Percentiles rank a stretch among this genome's conserved stretches.
Conservation (phyloP, 2,797 vertebrate genomes). For the Orientallactaga sibirica region DNA sequence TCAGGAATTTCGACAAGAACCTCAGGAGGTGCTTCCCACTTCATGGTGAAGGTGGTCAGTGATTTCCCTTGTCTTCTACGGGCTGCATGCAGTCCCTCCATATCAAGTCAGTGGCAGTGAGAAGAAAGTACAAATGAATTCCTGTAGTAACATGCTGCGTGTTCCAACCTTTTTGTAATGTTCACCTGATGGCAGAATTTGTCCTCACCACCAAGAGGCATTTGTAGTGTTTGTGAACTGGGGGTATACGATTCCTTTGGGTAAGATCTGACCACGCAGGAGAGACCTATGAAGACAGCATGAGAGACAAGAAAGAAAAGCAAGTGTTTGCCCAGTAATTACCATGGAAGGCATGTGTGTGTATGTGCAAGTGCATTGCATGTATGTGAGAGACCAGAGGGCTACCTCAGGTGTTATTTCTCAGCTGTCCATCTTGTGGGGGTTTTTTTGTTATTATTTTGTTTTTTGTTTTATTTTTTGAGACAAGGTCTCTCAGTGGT, state of each 20-base stretch:
- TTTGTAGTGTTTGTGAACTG: neutral
- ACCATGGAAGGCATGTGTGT: too few species aligned
- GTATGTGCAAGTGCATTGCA: too few species aligned
- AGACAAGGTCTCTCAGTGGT: too few species aligned
- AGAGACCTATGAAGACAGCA: neutral
- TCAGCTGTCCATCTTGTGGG: too few species aligned
- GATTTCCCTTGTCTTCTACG: neutral
- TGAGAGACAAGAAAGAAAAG: neutral
- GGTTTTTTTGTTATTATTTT: too few species aligned
- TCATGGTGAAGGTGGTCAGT: neutral
- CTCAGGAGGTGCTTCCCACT: neutral
- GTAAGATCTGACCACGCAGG: neutral
- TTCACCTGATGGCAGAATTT: neutral
- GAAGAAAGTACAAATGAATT: neutral
- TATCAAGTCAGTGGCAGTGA: neutral
- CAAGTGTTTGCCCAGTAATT: too few species aligned
- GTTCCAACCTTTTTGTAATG: neutral
- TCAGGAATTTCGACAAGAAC: neutral
- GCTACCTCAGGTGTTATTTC: too few species aligned
- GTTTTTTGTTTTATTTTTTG: too few species aligned
- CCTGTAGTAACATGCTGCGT: neutral
- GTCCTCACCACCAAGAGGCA: neutral
- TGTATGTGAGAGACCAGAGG: too few species aligned
- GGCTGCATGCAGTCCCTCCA: neutral
- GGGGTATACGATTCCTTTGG: neutral